Conservation (phyloP, 2,113 vertebrate species). For the Hippocampus guttulatus region DNA sequence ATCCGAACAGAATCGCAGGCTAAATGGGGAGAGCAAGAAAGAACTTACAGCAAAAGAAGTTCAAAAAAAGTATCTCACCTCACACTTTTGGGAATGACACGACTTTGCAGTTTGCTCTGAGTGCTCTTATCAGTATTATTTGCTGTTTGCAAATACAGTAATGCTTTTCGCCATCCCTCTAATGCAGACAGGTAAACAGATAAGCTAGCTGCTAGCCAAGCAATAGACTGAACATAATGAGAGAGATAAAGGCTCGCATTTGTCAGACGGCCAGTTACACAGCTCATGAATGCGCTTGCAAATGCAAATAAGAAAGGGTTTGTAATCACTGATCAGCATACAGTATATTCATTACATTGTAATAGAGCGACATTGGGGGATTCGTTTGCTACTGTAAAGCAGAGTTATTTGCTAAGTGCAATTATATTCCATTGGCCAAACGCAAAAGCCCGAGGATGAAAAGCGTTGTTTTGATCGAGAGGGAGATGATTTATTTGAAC, state of each 20-base stretch:
- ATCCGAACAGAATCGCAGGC: neutral
- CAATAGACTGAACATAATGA: neutral
- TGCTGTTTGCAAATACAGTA: neutral
- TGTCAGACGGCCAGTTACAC: neutral
- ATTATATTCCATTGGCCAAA: neutral
- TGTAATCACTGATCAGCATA: neutral
- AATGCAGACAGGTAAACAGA: neutral
- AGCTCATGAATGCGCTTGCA: neutral
- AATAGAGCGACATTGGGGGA: neutral
- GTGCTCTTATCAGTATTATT: slow-evolving; percentile 1
- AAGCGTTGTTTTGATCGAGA: neutral
- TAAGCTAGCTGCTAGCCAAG: neutral
- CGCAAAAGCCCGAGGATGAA: neutral
- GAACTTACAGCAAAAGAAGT: neutral
- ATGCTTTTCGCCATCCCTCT: neutral
- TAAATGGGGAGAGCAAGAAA: neutral
- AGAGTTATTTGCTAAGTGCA: neutral
- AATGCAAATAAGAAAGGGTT: neutral
- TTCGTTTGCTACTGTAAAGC: neutral
- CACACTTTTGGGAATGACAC: neutral
- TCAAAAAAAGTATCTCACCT: neutral
- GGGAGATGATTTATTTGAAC: neutral
- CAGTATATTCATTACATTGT: neutral
- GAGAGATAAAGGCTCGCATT: neutral
- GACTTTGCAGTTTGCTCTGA: neutral